These are phyloP conservation scores for Asbolus verrucosus DNA, from an alignment of 1,140 invertebrate species.

Conservation along the genomic window DNA sequence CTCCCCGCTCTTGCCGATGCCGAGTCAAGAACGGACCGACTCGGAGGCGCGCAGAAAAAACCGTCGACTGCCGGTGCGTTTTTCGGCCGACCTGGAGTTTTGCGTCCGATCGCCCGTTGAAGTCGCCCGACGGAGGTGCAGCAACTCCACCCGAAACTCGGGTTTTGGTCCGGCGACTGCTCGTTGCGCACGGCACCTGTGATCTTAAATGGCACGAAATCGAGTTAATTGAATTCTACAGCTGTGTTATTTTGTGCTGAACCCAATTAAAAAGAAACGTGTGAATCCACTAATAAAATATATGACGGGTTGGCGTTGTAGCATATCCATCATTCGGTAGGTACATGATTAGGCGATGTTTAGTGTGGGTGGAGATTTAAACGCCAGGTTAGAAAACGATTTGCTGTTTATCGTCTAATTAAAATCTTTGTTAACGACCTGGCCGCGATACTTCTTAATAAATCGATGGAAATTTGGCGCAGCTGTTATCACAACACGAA, in stretches of 20 bases:
- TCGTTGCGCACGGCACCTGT: background rate
- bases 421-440: constrained; percentile 24
- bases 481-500: background rate
- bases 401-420: constrained; percentile 45
- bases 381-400: constrained; percentile 47
- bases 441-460: background rate
- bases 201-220: background rate
- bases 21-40: constrained; percentile 56
- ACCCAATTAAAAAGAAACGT: constrained; percentile 14
- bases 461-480: background rate
- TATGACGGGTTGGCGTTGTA: constrained; percentile 7
- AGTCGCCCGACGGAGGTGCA: constrained; percentile 54
- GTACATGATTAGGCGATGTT: constrained; percentile 29
- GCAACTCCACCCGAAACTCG: no score
- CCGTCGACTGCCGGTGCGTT: constrained; percentile 58
- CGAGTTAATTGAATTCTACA: constrained; percentile 17
- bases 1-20: constrained; percentile 42
- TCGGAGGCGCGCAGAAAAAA: constrained; percentile 56
- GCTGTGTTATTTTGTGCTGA: constrained; percentile 6
- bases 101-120: constrained; percentile 61
- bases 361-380: constrained; percentile 47
- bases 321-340: constrained; percentile 27
- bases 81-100: constrained; percentile 57
- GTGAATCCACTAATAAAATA: constrained; percentile 17
- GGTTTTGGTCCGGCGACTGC: no score